These are phyloP conservation scores for Drosophila recens DNA, from an alignment of 2,888 invertebrate species.

Conservation along the genomic window DNA sequence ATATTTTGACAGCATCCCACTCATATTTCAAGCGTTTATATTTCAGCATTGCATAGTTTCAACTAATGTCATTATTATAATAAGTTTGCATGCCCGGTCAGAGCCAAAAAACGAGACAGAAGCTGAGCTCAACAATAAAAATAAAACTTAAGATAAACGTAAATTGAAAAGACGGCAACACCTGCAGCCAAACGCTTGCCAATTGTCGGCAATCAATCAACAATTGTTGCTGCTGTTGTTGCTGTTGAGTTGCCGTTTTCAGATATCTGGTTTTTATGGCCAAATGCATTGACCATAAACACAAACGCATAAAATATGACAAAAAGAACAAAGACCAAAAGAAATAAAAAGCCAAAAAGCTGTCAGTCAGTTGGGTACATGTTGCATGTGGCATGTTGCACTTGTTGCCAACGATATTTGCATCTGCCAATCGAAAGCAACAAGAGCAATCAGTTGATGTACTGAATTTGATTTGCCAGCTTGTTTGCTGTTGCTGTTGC, in stretches of 20 bases:
- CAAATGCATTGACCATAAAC: conserved; percentile 57
- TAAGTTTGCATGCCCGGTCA: background rate
- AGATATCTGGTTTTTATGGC: conserved; percentile 59
- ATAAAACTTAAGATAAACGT: conserved; percentile 15
- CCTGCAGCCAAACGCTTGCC: conserved; percentile 50
- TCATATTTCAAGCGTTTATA: background rate
- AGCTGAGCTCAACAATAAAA: conserved; percentile 25
- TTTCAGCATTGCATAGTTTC: background rate
- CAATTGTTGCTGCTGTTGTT: conserved; percentile 40
- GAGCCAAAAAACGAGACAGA: conserved; percentile 11
- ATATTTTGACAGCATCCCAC: background rate
- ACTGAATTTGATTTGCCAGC: conserved; percentile 71
- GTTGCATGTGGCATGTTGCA: conserved; percentile 39
- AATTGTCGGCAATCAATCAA: conserved; percentile 82
- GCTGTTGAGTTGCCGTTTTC: conserved; percentile 52
- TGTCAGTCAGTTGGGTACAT: conserved; percentile 41
- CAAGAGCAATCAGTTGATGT: conserved; percentile 77
- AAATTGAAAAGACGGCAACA: conserved; percentile 35
- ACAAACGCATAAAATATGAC: conserved; percentile 25
- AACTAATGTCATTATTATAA: conserved; percentile 8
- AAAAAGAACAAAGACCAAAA: conserved; percentile 17
- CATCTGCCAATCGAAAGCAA: conserved; percentile 66
- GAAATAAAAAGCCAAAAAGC: conserved; percentile 1
- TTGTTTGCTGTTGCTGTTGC: conserved; percentile 49
- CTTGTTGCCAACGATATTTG: conserved; percentile 66